Conservation (phyloP, 2,888 invertebrate genomes). For the Cynaeus angustus region DNA sequence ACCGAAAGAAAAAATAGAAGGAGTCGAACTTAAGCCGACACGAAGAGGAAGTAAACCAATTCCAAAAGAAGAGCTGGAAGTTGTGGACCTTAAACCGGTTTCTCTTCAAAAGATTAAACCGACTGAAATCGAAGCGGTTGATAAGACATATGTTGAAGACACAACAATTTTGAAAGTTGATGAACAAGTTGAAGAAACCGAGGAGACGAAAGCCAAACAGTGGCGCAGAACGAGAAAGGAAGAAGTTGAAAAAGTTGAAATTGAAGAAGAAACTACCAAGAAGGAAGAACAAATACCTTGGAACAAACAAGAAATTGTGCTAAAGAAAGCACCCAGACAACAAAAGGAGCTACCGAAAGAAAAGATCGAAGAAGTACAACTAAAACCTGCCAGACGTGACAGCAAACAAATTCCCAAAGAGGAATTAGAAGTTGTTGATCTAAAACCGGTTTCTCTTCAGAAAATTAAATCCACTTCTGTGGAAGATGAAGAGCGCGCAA, state of each 20-base stretch:
- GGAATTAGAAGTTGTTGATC: conserved; percentile 58
- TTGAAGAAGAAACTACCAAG: conserved; percentile 35
- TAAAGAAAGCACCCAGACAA: conserved; percentile 44
- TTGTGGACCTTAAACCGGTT: conserved; percentile 58
- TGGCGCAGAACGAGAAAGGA: conserved; percentile 55
- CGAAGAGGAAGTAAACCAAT: conserved; percentile 56
- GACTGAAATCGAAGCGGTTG: conserved; percentile 45
- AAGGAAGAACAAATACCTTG: conserved; percentile 41
- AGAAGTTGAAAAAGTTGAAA: conserved; percentile 60
- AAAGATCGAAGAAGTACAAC: conserved; percentile 59
- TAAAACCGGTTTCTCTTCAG: conserved; percentile 56
- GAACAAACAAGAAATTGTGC: conserved; percentile 39
- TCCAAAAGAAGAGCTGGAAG: conserved; percentile 61
- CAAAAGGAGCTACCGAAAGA: conserved; percentile 49
- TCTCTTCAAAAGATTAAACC: conserved; percentile 41
- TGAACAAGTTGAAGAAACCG: conserved; percentile 61
- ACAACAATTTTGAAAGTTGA: conserved; percentile 63
- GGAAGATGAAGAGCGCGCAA: conserved; percentile 48
- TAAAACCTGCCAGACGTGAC: conserved; percentile 56
- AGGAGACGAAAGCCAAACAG: conserved; percentile 65
- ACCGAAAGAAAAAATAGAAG: conserved; percentile 53
- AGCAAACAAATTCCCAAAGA: conserved; percentile 60
- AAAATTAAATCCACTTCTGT: conserved; percentile 45
- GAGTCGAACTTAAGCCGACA: conserved; percentile 49
- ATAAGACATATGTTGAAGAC: conserved; percentile 59